A percentile compares a stretch with the other conserved stretches of the same genome.
Evolutionary conservation across 92 coral and sea anemone species (phyloP).

Genomic region (Scolanthus callimorphus): DNA sequence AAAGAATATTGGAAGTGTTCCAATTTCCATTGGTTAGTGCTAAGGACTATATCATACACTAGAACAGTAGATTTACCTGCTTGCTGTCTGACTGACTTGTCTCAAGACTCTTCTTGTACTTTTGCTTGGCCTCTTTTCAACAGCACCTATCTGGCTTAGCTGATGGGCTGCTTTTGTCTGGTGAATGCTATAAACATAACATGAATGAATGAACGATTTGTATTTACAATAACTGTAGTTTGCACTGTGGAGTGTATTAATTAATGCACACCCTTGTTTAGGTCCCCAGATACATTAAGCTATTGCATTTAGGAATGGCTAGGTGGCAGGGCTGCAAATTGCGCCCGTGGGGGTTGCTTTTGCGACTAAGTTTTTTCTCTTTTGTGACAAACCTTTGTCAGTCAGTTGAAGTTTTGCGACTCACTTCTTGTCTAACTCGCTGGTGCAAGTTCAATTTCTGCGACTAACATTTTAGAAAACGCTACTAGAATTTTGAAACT

Average conservation of each 20-base stretch:
- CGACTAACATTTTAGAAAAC: no score
- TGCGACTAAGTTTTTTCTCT: no score
- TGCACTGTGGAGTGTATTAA: not conserved
- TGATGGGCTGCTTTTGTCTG: constrained; percentile 64
- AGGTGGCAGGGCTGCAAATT: no score
- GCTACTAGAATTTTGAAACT: no score
- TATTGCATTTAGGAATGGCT: no score
- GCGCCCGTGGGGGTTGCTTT: no score
- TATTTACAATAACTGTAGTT: constrained; percentile 1
- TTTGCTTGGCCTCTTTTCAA: constrained; percentile 70
- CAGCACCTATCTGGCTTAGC: constrained; percentile 49
- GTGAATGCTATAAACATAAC: constrained; percentile 41
- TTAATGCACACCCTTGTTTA: not conserved
- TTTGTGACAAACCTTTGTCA: no score
- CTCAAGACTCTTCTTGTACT: constrained; percentile 72
- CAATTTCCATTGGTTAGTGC: not conserved
- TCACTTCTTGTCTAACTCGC: no score
- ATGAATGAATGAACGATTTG: not conserved
- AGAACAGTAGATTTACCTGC: constrained; percentile 30
- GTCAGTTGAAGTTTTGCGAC: no score
- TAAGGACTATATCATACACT: not conserved
- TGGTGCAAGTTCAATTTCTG: no score
- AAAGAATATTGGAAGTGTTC: not conserved
- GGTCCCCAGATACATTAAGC: no score
- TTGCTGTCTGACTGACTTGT: constrained; percentile 66